A percentile compares a stretch with the other conserved stretches of the same genome.
Evolutionary conservation across 2,113 vertebrate genomes (phyloP).

Genomic region (Hyperoodon ampullatus): DNA sequence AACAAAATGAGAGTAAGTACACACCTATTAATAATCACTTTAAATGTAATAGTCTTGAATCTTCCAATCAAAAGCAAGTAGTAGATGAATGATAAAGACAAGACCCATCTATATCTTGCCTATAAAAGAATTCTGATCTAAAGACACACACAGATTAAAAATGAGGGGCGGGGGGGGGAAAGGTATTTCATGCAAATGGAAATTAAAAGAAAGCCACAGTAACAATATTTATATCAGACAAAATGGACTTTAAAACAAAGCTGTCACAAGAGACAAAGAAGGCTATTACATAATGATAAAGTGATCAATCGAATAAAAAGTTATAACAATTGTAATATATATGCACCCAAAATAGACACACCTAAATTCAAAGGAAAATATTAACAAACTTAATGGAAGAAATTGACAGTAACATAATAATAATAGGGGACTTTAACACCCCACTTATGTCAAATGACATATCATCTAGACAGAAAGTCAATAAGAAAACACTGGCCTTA

Average conservation of each 20-base stretch:
- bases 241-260: not conserved
- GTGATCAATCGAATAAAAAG: not conserved
- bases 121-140: not conserved
- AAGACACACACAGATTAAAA: not conserved
- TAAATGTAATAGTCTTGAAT: not conserved
- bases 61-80: not conserved
- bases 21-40: not conserved
- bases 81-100: not conserved
- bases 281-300: not conserved
- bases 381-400: not conserved
- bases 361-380: not conserved
- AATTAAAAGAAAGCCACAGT: not conserved
- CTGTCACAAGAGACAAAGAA: not conserved
- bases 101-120: not conserved
- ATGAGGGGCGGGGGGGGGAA: not conserved
- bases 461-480: no score
- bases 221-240: not conserved
- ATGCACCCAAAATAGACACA: not conserved
- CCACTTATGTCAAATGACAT: not conserved
- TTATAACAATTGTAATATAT: not conserved
- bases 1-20: not conserved
- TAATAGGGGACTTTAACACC: not conserved
- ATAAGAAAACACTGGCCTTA: no score
- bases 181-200: not conserved
- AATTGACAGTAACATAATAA: not conserved